A percentile compares a stretch with the other conserved stretches of the same genome.
Conservation (phyloP, 2,888 invertebrate genomes). For the Ochlodes sylvanus region DNA sequence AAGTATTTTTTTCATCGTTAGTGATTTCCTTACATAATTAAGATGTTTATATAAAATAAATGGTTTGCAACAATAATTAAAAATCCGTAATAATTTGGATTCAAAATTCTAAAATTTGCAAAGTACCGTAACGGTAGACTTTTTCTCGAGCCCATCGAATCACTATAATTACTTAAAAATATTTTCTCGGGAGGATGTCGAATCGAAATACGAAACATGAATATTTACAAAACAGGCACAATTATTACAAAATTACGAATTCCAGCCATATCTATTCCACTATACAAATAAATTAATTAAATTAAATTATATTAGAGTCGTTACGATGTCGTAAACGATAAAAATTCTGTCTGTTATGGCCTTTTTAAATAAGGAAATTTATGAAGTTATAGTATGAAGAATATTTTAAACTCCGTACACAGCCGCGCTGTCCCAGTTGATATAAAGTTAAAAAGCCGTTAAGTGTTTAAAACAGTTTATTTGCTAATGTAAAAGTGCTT, state of each 20-base stretch:
- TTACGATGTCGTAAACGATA: conserved; percentile 17
- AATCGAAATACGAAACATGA: no score
- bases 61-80: no score
- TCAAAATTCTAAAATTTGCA: no score
- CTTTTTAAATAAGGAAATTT: conserved; percentile 26
- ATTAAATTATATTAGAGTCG: not conserved
- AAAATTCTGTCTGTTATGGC: conserved; percentile 15
- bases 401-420: conserved; percentile 23
- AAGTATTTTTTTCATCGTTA: no score
- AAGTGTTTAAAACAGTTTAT: conserved; percentile 52
- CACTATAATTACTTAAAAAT: no score
- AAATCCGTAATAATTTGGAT: no score
- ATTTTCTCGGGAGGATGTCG: no score
- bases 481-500: conserved; percentile 20
- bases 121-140: no score
- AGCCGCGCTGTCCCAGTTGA: conserved; percentile 47
- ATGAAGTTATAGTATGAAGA: conserved; percentile 24
- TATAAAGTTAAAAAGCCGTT: conserved; percentile 57
- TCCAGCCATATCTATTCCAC: not conserved
- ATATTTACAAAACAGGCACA: no score
- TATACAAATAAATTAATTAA: not conserved
- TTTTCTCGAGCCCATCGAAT: no score
- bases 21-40: no score
- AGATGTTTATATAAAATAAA: no score
- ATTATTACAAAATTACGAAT: not conserved